Percentiles rank a stretch among this genome's conserved stretches.
Conservation (phyloP, 2,113 vertebrate species). For the Tretioscincus oriximinensis region DNA sequence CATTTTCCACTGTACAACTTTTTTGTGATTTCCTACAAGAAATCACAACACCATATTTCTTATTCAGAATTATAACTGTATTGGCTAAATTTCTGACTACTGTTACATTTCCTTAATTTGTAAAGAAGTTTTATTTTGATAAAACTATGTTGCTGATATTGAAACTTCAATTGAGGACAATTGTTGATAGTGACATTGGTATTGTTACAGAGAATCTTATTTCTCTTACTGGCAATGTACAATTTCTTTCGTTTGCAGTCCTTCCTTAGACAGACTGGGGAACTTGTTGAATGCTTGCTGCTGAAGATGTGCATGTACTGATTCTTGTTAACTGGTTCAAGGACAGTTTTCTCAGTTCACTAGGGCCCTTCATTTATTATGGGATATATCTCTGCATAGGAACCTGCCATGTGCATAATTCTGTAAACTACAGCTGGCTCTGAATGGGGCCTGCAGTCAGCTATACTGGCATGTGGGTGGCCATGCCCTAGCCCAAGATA, state of each 20-base stretch:
- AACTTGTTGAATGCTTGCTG: not conserved
- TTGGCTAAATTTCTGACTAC: constrained; percentile 1
- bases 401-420: too few relatives aligned
- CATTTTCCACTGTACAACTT: not conserved
- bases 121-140: not conserved
- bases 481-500: too few relatives aligned
- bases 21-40: constrained; percentile 1
- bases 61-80: not conserved
- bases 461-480: too few relatives aligned
- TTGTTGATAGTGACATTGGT: not conserved
- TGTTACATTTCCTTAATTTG: not conserved
- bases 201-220: not conserved
- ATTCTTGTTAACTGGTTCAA: not conserved
- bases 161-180: not conserved
- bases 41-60: not conserved
- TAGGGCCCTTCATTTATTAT: too few relatives aligned
- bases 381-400: too few relatives aligned
- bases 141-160: accelerated
- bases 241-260: not conserved
- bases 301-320: not conserved
- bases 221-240: not conserved
- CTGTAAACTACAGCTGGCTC: too few relatives aligned
- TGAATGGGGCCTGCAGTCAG: too few relatives aligned
- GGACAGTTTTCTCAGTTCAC: too few relatives aligned
- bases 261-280: not conserved